These are phyloP conservation scores for Lethrus apterus DNA, from an alignment of 1,140 invertebrate species.

Conservation along the genomic window DNA sequence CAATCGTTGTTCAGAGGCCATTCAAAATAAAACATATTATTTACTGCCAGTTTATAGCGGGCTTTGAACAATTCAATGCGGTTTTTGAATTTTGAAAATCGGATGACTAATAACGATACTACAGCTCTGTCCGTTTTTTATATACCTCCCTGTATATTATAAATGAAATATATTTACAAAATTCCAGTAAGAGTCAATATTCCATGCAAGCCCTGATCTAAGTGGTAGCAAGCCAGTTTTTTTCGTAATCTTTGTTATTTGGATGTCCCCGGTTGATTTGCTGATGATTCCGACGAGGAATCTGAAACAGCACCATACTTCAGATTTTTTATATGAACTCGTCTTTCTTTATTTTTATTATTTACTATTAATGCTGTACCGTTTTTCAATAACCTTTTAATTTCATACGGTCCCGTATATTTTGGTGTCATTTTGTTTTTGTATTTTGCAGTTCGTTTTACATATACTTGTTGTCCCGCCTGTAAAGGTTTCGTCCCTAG, in stretches of 20 bases:
- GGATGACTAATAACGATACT: too few relatives aligned
- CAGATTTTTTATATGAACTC: not conserved
- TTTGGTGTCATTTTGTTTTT: slow-evolving; percentile 4
- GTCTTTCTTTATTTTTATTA: not conserved
- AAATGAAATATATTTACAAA: not conserved
- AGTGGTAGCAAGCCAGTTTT: not conserved
- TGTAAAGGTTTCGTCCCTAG: not conserved
- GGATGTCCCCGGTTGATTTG: slow-evolving; percentile 4
- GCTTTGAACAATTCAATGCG: too few relatives aligned
- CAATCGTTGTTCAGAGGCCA: too few relatives aligned
- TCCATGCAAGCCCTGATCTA: not conserved
- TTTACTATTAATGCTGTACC: not conserved
- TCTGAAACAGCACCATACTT: slow-evolving; percentile 4
- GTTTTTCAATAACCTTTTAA: slow-evolving; percentile 1
- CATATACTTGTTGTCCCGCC: slow-evolving; percentile 3
- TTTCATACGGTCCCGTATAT: not conserved
- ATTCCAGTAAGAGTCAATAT: slow-evolving; percentile 2
- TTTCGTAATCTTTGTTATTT: not conserved
- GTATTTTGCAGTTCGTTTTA: not conserved
- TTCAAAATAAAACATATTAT: too few relatives aligned
- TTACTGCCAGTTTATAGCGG: not conserved
- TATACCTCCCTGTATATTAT: not conserved
- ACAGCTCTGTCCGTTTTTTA: not conserved
- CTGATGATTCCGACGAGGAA: not conserved
- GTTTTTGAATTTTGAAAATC: too few relatives aligned